These are phyloP conservation scores for Microctenopoma stevenorrisi DNA, from an alignment of 2,797 vertebrate genomes.

Conservation along the genomic window DNA sequence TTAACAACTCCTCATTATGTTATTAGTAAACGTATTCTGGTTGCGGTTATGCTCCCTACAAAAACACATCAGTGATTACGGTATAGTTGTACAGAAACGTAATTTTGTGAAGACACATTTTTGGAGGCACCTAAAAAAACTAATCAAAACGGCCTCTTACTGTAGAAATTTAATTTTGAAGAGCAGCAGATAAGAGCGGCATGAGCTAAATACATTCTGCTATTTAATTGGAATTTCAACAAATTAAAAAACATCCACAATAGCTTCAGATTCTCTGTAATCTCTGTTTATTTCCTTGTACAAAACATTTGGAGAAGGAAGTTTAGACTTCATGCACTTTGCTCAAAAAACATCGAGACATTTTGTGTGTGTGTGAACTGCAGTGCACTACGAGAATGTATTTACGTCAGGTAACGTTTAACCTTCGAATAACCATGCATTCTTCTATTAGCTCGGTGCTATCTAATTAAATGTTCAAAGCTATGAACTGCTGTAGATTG, in stretches of 20 bases:
- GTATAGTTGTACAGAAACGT: too few relatives aligned
- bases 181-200: too few relatives aligned
- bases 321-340: not conserved
- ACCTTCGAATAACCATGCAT: not conserved
- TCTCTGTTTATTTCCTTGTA: not conserved
- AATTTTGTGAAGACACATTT: too few relatives aligned
- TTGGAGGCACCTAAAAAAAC: too few relatives aligned
- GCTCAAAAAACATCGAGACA: not conserved
- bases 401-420: not conserved
- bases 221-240: too few relatives aligned
- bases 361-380: not conserved
- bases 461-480: conserved; percentile 32
- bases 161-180: too few relatives aligned
- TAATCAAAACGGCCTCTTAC: too few relatives aligned
- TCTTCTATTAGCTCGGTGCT: conserved; percentile 20
- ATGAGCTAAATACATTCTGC: too few relatives aligned
- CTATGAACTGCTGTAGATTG: not conserved
- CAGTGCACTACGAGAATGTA: not conserved
- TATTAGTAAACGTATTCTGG: too few relatives aligned
- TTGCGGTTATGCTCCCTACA: too few relatives aligned
- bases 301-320: not conserved
- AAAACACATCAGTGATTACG: too few relatives aligned
- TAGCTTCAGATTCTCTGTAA: not conserved
- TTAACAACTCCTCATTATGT: too few relatives aligned
- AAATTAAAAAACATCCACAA: not conserved